Percentiles rank a stretch among this genome's conserved stretches.
Evolutionary conservation across 2,797 vertebrate genomes (phyloP).

Genomic region (Tapirus indicus): DNA sequence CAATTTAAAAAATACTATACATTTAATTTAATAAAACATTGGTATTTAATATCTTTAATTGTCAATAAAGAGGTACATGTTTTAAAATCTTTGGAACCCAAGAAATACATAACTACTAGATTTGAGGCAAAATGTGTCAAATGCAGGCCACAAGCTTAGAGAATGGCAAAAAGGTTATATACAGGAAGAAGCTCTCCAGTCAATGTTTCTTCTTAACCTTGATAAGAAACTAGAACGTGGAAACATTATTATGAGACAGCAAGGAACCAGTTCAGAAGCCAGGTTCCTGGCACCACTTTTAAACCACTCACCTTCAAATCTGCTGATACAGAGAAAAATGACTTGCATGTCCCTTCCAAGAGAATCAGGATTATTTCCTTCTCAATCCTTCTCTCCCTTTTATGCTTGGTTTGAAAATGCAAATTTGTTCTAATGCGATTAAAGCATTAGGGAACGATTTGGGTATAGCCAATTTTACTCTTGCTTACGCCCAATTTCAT

Average conservation of each 20-base stretch:
- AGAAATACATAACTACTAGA: background rate
- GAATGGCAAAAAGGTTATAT: background rate
- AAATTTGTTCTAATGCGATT: background rate
- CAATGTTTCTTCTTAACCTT: background rate
- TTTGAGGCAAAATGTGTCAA: background rate
- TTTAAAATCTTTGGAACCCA: slow-evolving; percentile 15
- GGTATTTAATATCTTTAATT: background rate
- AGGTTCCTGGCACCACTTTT: background rate
- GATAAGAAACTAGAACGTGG: background rate
- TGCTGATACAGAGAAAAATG: background rate
- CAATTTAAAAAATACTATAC: background rate
- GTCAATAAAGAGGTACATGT: background rate
- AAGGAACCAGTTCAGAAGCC: background rate
- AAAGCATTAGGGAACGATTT: background rate
- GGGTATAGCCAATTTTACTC: background rate
- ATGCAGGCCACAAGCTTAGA: background rate
- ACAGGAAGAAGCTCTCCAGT: background rate
- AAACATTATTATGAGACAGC: background rate
- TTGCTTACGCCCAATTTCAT: background rate
- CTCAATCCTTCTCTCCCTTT: background rate
- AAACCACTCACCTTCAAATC: background rate
- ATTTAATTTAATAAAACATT: background rate
- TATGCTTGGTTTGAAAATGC: background rate
- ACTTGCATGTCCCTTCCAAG: background rate
- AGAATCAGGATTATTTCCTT: background rate